Conservation (phyloP, 2,797 vertebrate genomes). For the Neoniphon sammara region DNA sequence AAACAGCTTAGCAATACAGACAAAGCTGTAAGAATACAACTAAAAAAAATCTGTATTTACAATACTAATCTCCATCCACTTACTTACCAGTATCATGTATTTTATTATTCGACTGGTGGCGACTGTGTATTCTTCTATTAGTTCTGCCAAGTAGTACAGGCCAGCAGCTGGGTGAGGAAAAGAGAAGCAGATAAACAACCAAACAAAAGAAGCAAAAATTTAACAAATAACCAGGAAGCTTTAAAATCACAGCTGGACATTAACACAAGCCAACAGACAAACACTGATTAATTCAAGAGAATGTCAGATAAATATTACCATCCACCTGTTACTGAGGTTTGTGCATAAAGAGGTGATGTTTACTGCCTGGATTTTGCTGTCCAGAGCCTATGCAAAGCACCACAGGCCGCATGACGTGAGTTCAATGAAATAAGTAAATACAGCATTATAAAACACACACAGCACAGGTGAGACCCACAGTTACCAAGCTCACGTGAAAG, state of each 20-base stretch:
- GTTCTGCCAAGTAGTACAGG: slow-evolving; percentile 95
- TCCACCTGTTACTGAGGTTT: no score
- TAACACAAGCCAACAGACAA: neutral
- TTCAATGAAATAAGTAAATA: neutral
- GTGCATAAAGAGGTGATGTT: neutral
- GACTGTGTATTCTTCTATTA: slow-evolving; percentile 97
- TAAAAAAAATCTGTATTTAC: neutral
- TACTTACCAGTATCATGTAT: slow-evolving; percentile 97
- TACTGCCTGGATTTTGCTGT: neutral
- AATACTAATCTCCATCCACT: neutral
- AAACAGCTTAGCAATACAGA: no score
- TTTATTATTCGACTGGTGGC: slow-evolving; percentile 96
- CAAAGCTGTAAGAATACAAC: no score
- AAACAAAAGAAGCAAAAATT: neutral
- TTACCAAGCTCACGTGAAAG: neutral
- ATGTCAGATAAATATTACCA: neutral
- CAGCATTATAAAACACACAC: neutral
- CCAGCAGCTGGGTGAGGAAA: slow-evolving; percentile 86
- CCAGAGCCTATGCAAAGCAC: neutral
- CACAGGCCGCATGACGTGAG: no score
- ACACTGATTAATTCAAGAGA: neutral
- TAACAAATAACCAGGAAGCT: neutral
- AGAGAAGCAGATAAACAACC: slow-evolving; percentile 1
- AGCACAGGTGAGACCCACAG: neutral
- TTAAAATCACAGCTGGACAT: neutral